Evolutionary conservation across 2,888 invertebrate species (phyloP).

Genomic region (Drosophila flavopinicola): DNA sequence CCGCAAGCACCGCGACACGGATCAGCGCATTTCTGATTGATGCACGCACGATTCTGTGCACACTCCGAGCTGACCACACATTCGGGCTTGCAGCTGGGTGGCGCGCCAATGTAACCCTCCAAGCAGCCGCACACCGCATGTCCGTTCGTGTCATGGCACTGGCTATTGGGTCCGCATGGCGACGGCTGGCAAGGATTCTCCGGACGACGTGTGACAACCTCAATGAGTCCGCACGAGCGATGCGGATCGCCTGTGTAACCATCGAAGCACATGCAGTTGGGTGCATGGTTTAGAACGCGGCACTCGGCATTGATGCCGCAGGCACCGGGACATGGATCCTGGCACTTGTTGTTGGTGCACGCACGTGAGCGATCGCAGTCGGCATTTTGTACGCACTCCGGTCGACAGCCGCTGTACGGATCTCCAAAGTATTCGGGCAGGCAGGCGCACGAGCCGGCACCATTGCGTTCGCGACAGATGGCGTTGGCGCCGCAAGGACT

Average conservation of each 20-base stretch:
- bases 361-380: constrained; percentile 90
- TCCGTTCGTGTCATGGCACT: constrained; percentile 87
- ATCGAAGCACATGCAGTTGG: constrained; percentile 90
- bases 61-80: constrained; percentile 89
- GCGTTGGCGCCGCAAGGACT: constrained; percentile 93
- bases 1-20: constrained; percentile 89
- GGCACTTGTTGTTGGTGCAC: constrained; percentile 91
- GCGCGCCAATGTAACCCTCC: constrained; percentile 87
- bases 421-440: constrained; percentile 90
- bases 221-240: constrained; percentile 86
- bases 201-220: constrained; percentile 77
- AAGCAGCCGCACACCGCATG: constrained; percentile 88
- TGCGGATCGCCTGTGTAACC: constrained; percentile 90
- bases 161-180: constrained; percentile 89
- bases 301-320: constrained; percentile 92
- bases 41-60: constrained; percentile 87
- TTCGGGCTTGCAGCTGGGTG: constrained; percentile 88
- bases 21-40: constrained; percentile 88
- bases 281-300: constrained; percentile 90
- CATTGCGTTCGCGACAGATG: constrained; percentile 89
- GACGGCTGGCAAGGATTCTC: constrained; percentile 87
- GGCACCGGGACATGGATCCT: constrained; percentile 90
- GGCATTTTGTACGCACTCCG: constrained; percentile 92
- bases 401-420: constrained; percentile 91
- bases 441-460: constrained; percentile 91